phyloP scores from a whole-genome alignment of 35 echinoderm and acorn worm genomes.

The Stichopus chloronotus region DNA sequence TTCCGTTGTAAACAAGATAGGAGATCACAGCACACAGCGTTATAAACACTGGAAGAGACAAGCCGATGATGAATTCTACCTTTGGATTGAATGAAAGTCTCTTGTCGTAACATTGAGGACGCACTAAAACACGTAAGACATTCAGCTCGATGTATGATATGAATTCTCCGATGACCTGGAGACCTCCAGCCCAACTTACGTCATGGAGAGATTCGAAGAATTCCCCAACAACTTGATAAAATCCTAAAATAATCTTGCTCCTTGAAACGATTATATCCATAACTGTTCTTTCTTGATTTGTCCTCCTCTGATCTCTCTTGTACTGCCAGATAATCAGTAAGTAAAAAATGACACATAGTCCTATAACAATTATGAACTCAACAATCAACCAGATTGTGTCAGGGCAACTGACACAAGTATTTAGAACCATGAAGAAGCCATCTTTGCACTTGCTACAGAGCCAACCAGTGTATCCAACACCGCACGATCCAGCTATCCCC shows the following conservation, averaged over 20 bases:
- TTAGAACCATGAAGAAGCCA: constrained; percentile 26
- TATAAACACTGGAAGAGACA: background rate
- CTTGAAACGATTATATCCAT: constrained; percentile 16
- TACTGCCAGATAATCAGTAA: constrained; percentile 3
- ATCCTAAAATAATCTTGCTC: background rate
- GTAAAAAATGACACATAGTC: background rate
- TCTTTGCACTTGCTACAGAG: constrained; percentile 22
- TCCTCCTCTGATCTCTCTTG: background rate
- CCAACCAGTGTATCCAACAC: constrained; percentile 50
- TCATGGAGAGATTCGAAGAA: constrained; percentile 18
- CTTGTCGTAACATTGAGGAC: background rate
- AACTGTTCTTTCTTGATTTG: background rate
- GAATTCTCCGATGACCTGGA: constrained; percentile 2
- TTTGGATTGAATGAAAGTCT: background rate
- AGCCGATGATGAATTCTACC: background rate
- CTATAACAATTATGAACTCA: background rate
- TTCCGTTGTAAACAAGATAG: background rate
- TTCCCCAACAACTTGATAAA: constrained; percentile 24
- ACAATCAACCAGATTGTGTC: background rate
- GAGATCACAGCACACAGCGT: background rate
- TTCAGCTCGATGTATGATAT: background rate
- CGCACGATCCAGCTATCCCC: constrained; percentile 13
- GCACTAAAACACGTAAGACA: background rate
- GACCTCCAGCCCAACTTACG: constrained; percentile 11
- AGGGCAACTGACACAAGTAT: constrained; percentile 18